Conservation (phyloP, 2,113 vertebrate species). For the Lagopus leucura region DNA sequence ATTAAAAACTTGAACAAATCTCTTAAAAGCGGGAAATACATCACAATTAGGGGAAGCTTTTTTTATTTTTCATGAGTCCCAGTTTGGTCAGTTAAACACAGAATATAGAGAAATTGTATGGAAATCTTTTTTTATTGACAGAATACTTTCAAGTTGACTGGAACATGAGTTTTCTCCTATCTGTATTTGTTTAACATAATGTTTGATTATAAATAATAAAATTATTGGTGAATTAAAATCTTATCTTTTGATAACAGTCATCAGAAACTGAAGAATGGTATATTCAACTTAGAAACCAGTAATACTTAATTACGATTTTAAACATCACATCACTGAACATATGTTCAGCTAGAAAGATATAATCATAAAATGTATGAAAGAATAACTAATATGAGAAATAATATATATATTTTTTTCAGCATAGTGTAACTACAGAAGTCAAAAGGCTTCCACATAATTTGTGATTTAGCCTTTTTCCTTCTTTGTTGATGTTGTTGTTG, state of each 20-base stretch:
- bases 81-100: background rate
- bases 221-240: background rate
- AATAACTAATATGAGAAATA: background rate
- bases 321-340: background rate
- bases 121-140: background rate
- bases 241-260: background rate
- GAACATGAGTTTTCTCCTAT: background rate
- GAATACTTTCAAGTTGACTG: background rate
- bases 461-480: background rate
- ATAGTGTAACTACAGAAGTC: background rate
- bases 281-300: background rate
- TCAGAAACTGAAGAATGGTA: background rate
- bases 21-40: background rate
- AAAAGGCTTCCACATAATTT: background rate
- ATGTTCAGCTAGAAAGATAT: background rate
- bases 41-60: background rate
- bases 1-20: background rate
- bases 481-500: background rate
- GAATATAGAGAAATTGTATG: background rate
- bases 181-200: background rate
- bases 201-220: background rate
- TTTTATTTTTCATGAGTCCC: background rate
- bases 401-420: background rate
- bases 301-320: background rate
- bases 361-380: background rate